Base-by-base conservation (phyloP, 2,113 vertebrate species). In the Cervus canadensis region DNA sequence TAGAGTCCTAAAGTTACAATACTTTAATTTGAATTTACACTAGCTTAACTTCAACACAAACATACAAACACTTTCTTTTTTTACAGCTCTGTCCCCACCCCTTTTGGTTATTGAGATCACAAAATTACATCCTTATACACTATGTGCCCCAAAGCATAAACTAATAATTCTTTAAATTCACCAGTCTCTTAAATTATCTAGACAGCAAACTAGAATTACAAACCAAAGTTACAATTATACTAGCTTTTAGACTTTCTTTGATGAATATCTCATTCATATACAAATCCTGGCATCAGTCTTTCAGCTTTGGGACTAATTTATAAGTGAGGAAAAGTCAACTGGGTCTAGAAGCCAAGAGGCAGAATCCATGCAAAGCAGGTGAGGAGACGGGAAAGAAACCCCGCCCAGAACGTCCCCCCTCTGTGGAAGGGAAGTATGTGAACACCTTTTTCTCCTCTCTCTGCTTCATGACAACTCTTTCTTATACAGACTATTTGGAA, bases 341-440 rank as follows among this genome's bases (percentile, higher is more conserved):
- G 17, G 17, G 30, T 74, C 17, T 87, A 48, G 56, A 71, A 64
- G 13, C 12, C 56, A 74, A 82, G n/a, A 91, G n/a, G 25, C 3
- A 23, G 85, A 74, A 28, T 19, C 40, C 10, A 25, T 25, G 17
- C 30, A 56, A 62, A 64, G 5, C 84, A 67, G n/a, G 6, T 93
- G 57, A 78, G 40, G 43, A 81, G 33, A 33, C n/a, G 48, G 30
- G 19, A 74, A 87, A 59, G 43, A 71, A 16, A 30, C 33, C 40
- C 45, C 48, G 28, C 33, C 21, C 5, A 14, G 17, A 52, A 33
- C 0, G 2, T 13, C 6, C 19, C 28, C 5, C 13, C 21, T 52
- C 14, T 52, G 52, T 23, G 16, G 6, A 82, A 60, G 2, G 7
- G 26, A 7, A 4, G 0, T 9, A 6, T 5, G 8, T 21, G 52